phyloP scores from a whole-genome alignment of 2,888 invertebrate species.

The Dicranocentrus wangi region DNA sequence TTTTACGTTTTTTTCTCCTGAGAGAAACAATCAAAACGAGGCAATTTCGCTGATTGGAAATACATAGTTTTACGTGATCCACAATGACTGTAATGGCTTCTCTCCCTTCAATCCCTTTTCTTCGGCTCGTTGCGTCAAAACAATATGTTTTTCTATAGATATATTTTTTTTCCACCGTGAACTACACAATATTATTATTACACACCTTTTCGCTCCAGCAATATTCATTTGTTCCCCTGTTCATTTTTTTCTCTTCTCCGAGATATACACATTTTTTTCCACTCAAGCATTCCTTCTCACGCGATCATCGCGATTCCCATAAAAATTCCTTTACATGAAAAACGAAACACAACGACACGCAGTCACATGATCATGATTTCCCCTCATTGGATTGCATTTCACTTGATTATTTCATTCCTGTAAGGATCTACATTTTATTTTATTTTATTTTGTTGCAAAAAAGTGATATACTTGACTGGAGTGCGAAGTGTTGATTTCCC shows the following conservation, averaged over 20 bases:
- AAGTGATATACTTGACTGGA: no score
- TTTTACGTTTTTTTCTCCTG: no score
- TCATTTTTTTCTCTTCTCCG: neutral
- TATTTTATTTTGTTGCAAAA: no score
- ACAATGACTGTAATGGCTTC: neutral
- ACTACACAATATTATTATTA: no score
- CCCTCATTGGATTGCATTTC: neutral
- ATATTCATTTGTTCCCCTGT: neutral
- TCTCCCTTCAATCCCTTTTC: no score
- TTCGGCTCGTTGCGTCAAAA: no score
- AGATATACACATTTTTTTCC: conserved; percentile 17
- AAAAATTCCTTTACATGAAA: conserved; percentile 38
- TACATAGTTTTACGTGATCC: neutral
- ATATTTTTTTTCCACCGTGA: no score
- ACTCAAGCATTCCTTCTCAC: conserved; percentile 45
- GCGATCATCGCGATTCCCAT: conserved; percentile 40
- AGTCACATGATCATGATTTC: no score
- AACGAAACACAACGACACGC: neutral
- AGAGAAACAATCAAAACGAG: neutral
- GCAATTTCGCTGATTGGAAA: neutral
- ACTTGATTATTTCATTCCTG: conserved; percentile 35
- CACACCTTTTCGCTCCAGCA: no score
- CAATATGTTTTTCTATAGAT: no score
- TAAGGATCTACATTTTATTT: conserved; percentile 21
- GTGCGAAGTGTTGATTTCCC: no score